Base-by-base conservation (phyloP, 2,113 vertebrate genomes). In the Sus scrofa region DNA sequence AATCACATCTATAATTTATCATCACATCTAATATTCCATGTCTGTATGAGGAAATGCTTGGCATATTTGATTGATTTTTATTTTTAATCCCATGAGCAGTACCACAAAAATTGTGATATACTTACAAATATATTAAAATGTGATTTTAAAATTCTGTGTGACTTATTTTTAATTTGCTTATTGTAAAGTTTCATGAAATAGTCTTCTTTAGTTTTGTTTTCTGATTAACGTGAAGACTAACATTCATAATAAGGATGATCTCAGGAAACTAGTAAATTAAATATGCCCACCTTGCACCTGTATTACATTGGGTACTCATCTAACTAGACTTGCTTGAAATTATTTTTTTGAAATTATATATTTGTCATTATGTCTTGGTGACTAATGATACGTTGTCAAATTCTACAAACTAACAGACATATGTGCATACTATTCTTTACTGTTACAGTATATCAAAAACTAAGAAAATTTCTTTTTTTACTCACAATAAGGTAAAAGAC, bases 1-100 rank as follows among this genome's bases (percentile, higher is more conserved):
- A 75, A 63, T 87, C n/a, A 39, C 81, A 89, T 87, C 12, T 94
- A 81, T 86, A 90, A 96, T 96, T 93, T 96, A 89, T 86, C 50
- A 90, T 79, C 44, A 87, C 19, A 50, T 78, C 16, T 90, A 68
- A 90, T 71, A 89, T 71, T 60, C 13, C 26, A 79, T 88, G 27
- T 88, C 39, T 24, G 10, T 39, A 24, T 62, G 20, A 90, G n/a
- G 37, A 95, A 85, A 92, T 58, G 7, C 18, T 85, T 65, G 70
- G 3, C 30, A 24, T 82, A 77, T 88, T 95, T 79, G 58, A 84
- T 65, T 44, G 74, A 77, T 79, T 75, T 73, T 54, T 20, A 86
- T 86, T 83, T 88, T 93, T 82, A 67, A 78, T 73, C 20, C 24
- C 20, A 91, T 1, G 77, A 91, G 0, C 0, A 63, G 3, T 68